These are phyloP conservation scores for Yoshiicerus persimilis DNA, from an alignment of 1,140 invertebrate genomes.

Conservation along the genomic window DNA sequence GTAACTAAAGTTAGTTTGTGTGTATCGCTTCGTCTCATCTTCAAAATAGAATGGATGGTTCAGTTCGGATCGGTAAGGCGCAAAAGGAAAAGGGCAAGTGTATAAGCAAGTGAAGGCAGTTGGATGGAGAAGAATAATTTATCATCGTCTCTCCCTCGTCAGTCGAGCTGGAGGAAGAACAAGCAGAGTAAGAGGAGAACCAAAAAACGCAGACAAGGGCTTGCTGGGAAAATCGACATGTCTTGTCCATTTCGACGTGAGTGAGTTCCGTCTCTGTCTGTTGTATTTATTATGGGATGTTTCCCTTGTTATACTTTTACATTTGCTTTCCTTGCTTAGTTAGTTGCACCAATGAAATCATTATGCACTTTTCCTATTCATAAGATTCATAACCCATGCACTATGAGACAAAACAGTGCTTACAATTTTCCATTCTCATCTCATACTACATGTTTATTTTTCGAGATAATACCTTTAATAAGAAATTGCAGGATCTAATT, in stretches of 20 bases:
- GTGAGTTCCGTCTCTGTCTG: constrained; percentile 16
- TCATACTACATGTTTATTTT: background rate
- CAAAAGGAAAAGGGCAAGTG: constrained; percentile 7
- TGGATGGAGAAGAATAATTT: constrained; percentile 40
- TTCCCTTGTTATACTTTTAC: constrained; percentile 1
- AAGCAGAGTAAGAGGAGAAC: constrained; percentile 22
- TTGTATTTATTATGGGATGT: constrained; percentile 18
- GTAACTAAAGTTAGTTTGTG: background rate
- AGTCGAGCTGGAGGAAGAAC: background rate
- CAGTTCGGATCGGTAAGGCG: background rate
- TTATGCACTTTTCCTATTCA: background rate
- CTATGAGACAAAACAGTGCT: background rate
- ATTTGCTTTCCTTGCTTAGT: background rate
- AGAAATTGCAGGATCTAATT: too few species aligned
- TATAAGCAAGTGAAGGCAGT: background rate
- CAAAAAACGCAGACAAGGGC: constrained; percentile 29
- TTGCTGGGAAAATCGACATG: constrained; percentile 48
- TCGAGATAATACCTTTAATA: too few species aligned
- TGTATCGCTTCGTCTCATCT: background rate
- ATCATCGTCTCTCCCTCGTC: constrained; percentile 42
- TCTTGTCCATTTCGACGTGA: constrained; percentile 47
- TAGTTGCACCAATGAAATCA: background rate
- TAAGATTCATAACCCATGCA: background rate
- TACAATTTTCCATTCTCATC: background rate
- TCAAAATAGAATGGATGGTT: background rate